Percentiles rank a stretch among this genome's conserved stretches.
Conservation (phyloP, 2,113 vertebrate genomes). For the Apistogramma diplotaenia region DNA sequence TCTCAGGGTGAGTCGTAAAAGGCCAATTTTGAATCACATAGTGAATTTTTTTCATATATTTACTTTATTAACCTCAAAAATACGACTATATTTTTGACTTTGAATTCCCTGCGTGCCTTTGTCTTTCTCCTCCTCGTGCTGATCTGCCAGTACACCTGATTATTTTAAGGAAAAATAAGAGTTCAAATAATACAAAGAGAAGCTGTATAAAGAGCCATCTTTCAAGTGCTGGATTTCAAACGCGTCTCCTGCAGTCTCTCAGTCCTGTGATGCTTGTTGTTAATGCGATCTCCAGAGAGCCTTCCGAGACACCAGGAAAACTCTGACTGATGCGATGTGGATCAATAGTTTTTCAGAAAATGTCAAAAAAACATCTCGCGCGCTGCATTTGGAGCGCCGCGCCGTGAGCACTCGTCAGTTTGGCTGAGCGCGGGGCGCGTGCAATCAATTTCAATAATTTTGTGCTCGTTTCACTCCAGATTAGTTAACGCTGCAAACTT, state of each 20-base stretch:
- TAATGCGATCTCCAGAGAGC: slow-evolving; percentile 51
- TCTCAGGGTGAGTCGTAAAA: neutral
- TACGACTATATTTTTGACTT: slow-evolving; percentile 14
- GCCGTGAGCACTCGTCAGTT: slow-evolving; percentile 24
- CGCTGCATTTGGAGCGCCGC: slow-evolving; percentile 8
- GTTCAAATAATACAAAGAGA: slow-evolving; percentile 8
- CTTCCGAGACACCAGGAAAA: slow-evolving; percentile 41
- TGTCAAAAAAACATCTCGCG: slow-evolving; percentile 45
- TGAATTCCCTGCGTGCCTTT: neutral
- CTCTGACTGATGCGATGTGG: slow-evolving; percentile 57
- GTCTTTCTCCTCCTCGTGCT: neutral
- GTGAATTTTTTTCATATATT: neutral
- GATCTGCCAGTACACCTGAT: slow-evolving; percentile 5
- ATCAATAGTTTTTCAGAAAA: slow-evolving; percentile 67
- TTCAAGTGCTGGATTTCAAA: slow-evolving; percentile 26
- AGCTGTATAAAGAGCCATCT: slow-evolving; percentile 16
- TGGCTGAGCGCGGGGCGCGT: neutral
- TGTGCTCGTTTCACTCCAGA: slow-evolving; percentile 14
- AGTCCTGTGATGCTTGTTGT: slow-evolving; percentile 26
- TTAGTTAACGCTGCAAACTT: slow-evolving; percentile 15
- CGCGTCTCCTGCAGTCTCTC: slow-evolving; percentile 21
- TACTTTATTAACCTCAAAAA: slow-evolving; percentile 35
- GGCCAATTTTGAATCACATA: slow-evolving; percentile 19
- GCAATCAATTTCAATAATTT: neutral
- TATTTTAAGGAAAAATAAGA: slow-evolving; percentile 27